phyloP scores from a whole-genome alignment of 2,113 vertebrate species.

The Picathartes gymnocephalus region DNA sequence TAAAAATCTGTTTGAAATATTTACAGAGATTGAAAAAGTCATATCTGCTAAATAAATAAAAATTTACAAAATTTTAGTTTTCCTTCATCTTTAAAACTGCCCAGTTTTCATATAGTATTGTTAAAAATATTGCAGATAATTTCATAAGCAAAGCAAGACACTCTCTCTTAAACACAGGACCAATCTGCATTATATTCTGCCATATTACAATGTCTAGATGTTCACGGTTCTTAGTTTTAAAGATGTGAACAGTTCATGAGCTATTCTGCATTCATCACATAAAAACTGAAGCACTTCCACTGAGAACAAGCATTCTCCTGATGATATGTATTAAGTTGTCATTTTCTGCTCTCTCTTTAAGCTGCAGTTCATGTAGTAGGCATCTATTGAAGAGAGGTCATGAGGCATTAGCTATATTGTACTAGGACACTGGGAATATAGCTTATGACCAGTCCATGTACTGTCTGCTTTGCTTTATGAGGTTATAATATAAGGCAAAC shows the following conservation, averaged over 20 bases:
- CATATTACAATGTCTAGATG: fast-evolving
- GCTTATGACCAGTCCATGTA: neutral
- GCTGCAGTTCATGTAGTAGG: neutral
- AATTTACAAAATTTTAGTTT: neutral
- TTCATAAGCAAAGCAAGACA: neutral
- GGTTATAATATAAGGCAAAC: neutral
- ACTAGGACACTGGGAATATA: neutral
- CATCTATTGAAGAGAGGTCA: neutral
- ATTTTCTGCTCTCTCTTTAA: neutral
- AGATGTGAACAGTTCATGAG: neutral
- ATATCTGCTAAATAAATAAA: neutral
- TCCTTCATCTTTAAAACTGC: neutral
- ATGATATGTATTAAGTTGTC: neutral
- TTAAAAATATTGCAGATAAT: neutral
- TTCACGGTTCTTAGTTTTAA: neutral
- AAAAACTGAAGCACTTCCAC: neutral
- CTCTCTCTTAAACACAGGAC: neutral
- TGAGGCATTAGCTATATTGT: neutral
- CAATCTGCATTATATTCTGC: neutral
- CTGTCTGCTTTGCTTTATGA: neutral
- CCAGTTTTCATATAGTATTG: neutral
- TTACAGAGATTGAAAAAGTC: neutral
- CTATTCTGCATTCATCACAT: neutral
- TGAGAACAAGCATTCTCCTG: neutral
- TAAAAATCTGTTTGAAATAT: neutral